Base-by-base conservation (phyloP, 2,797 vertebrate species). In the Karalla daura region DNA sequence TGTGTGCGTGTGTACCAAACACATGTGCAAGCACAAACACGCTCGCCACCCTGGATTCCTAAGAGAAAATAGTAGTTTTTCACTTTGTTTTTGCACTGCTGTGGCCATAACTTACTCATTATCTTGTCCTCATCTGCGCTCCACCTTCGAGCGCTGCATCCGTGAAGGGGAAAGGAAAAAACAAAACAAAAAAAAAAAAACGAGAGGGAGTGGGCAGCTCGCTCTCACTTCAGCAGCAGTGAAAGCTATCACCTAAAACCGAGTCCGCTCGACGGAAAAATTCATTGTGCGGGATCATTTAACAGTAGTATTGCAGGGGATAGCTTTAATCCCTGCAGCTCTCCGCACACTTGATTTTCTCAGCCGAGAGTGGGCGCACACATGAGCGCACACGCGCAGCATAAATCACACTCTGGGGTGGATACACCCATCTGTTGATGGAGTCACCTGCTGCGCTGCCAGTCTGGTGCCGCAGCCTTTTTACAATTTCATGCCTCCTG, bases 401-500 rank as follows among this genome's bases (percentile, higher is more conserved):
- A 49, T 64, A 52, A 53, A 54, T 54, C 63, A 70, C 40, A 40
- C 43, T 43, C 30, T 12, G 28, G 13, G 24, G 24, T 30, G 59
- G 39, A 49, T 66, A 47, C 50, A 24, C 54, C 45, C 73, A 76
- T 80, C 54, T 78, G 70, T 64, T 77, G 74, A 67, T 53, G 62
- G 51, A 55, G 47, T 63, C 60, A 61, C 76, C 75, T 74, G 54
- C 60, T 70, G 70, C 58, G 43, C 63, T 81, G 67, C 60, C 59
- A 67, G 35, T 53, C 63, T 71, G 40, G 40, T 53, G 46, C 53
- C 68, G 70, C 21, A 67, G 59, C 35, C 60, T 43, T 64, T 74
- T 74, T 62, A 71, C 51, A 64, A 50, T 71, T 53, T 61, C 82
- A 81, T 77, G 66, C 45, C 65, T 76, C 37, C 59, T 69, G 56